phyloP scores from a whole-genome alignment of 2,113 vertebrate species.

The Tautogolabrus adspersus region DNA sequence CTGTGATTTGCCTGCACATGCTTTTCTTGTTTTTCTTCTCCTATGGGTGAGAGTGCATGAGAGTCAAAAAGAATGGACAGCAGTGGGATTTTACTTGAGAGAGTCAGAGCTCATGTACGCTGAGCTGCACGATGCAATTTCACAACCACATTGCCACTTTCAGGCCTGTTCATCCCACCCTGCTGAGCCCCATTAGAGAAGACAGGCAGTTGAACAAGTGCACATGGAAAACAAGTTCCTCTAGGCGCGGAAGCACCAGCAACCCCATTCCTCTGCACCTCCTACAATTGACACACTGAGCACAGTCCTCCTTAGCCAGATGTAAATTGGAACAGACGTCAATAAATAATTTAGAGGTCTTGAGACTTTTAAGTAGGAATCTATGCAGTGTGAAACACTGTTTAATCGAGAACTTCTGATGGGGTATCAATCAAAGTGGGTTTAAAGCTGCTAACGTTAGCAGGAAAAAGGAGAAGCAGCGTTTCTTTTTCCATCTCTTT shows the following conservation, averaged over 20 bases:
- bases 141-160: slow-evolving; percentile 57
- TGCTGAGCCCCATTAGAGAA: slow-evolving; percentile 84
- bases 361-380: slow-evolving; percentile 97
- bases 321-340: slow-evolving; percentile 93
- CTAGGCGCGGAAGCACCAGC: slow-evolving; percentile 82
- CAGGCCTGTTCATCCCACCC: slow-evolving; percentile 77
- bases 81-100: slow-evolving; percentile 56
- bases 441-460: slow-evolving; percentile 81
- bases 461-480: slow-evolving; percentile 66
- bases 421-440: slow-evolving; percentile 82
- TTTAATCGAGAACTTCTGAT: slow-evolving; percentile 90
- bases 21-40: slow-evolving; percentile 38
- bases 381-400: slow-evolving; percentile 87
- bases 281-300: slow-evolving; percentile 46
- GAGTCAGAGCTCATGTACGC: slow-evolving; percentile 43
- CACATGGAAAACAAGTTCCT: slow-evolving; percentile 92
- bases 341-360: slow-evolving; percentile 96
- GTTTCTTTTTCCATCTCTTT: slow-evolving; percentile 36
- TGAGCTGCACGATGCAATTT: slow-evolving; percentile 72
- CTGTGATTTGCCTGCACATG: slow-evolving; percentile 8
- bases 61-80: slow-evolving; percentile 57
- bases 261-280: slow-evolving; percentile 34
- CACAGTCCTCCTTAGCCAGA: slow-evolving; percentile 80
- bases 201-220: slow-evolving; percentile 84
- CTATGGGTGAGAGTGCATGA: slow-evolving; percentile 32